A percentile compares a stretch with the other conserved stretches of the same genome.
Conservation (phyloP, 2,888 invertebrate species). For the Monochamus alternatus region DNA sequence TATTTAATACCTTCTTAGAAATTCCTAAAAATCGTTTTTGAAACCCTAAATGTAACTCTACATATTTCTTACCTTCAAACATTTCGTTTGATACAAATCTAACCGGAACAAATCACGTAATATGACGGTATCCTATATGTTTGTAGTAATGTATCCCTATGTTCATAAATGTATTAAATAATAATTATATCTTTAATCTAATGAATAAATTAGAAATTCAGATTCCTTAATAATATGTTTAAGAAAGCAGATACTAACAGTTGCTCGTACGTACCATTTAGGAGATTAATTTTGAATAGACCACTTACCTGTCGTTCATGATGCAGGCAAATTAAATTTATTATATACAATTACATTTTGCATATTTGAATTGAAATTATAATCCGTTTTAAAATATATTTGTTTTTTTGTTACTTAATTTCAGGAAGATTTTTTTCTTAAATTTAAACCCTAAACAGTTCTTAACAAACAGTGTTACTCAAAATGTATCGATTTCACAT, state of each 20-base stretch:
- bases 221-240: slow-evolving; percentile 2
- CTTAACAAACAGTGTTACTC: too few relatives aligned
- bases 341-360: too few relatives aligned
- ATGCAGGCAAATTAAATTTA: neutral
- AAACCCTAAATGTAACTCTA: neutral
- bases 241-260: neutral
- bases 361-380: too few relatives aligned
- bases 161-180: neutral
- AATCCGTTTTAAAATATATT: too few relatives aligned
- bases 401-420: too few relatives aligned
- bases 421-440: too few relatives aligned
- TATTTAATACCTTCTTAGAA: neutral
- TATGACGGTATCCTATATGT: neutral
- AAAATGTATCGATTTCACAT: too few relatives aligned
- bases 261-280: neutral
- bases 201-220: neutral
- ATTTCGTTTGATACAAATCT: neutral
- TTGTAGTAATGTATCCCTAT: neutral
- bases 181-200: neutral
- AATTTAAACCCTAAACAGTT: too few relatives aligned
- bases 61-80: slow-evolving; percentile 1
- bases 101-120: neutral
- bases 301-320: neutral
- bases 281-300: slow-evolving; percentile 6
- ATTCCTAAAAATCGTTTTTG: slow-evolving; percentile 1